Evolutionary conservation across 2,888 invertebrate genomes (phyloP).

Genomic region (Brachyopa scutellaris): DNA sequence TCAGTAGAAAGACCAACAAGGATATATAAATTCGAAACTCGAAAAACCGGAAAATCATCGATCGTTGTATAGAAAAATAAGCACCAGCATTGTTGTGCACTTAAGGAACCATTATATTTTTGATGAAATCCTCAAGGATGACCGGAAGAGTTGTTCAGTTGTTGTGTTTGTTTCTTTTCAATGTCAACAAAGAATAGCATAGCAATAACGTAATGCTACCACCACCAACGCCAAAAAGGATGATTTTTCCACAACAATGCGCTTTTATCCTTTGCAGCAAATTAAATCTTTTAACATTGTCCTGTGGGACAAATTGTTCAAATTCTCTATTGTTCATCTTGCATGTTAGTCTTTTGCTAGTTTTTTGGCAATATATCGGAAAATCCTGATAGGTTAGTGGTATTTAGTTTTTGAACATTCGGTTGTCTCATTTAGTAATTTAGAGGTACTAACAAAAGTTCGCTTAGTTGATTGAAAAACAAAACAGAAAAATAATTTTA

Average conservation of each 20-base stretch:
- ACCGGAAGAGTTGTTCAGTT: constrained; percentile 41
- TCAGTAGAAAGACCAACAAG: neutral
- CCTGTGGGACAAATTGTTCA: constrained; percentile 17
- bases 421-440: too few relatives aligned
- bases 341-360: neutral
- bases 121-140: constrained; percentile 65
- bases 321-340: constrained; percentile 15
- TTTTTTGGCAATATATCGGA: too few relatives aligned
- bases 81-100: constrained; percentile 46
- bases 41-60: constrained; percentile 44
- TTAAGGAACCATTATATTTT: constrained; percentile 60
- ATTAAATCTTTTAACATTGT: constrained; percentile 1
- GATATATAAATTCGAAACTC: constrained; percentile 37
- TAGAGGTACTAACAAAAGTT: too few relatives aligned
- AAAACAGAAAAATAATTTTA: too few relatives aligned
- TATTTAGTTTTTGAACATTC: too few relatives aligned
- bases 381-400: too few relatives aligned
- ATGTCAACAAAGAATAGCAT: constrained; percentile 46
- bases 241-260: constrained; percentile 59
- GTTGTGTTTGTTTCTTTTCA: constrained; percentile 22
- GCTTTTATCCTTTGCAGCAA: constrained; percentile 5
- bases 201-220: constrained; percentile 45
- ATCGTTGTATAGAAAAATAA: neutral
- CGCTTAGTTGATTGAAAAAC: too few relatives aligned
- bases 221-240: constrained; percentile 13